Base-by-base conservation (phyloP, 2,888 invertebrate species). In the Drosophila nr. fundita region DNA sequence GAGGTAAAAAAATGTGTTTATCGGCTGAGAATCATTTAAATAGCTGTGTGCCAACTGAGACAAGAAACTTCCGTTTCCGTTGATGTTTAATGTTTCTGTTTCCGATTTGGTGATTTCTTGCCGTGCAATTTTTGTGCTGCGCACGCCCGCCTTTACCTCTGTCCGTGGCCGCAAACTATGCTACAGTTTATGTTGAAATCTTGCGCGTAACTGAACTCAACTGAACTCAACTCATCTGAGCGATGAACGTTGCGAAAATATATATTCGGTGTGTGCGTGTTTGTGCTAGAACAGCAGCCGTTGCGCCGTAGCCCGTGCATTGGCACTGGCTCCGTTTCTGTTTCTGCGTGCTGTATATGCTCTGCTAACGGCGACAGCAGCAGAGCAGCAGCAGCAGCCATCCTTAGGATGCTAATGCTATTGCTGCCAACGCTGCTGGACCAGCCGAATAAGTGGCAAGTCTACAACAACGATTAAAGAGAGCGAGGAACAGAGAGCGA, bases 141-240 rank as follows among this genome's bases (percentile, higher is more conserved):
- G 82, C 80, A 85, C 82, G 76, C 88, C 70, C 86, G 89, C 77
- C 77, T 62, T 68, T 68, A 63, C 80, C 75, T 82, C 74, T 71
- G 72, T 80, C 81, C 78, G 78, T 68, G 42, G 55, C 81, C 63
- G 80, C 65, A 73, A 75, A 76, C 73, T 83, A 59, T 86, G 87
- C 87, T 84, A 87, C 91, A 82, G 78, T 78, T 82, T 80, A 74
- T 80, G 81, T 82, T 79, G 86, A 87, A 91, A 86, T 84, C 87
- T 86, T 91, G 89, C 86, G 89, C 90, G 89, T 79, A 83, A 91
- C 90, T 90, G 81, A 91, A 78, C 65, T 65, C 40, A 50, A 50
- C 49, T 27, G 50, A 50, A 50, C 50, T 29, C 27, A 50, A 50
- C 29, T 29, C 11, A 83, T 89, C 90, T 90, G 78, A 88, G 75